Percentiles rank a stretch among this genome's conserved stretches.
Evolutionary conservation across 2,797 vertebrate genomes (phyloP).

Genomic region (Gephyroberyx darwinii): DNA sequence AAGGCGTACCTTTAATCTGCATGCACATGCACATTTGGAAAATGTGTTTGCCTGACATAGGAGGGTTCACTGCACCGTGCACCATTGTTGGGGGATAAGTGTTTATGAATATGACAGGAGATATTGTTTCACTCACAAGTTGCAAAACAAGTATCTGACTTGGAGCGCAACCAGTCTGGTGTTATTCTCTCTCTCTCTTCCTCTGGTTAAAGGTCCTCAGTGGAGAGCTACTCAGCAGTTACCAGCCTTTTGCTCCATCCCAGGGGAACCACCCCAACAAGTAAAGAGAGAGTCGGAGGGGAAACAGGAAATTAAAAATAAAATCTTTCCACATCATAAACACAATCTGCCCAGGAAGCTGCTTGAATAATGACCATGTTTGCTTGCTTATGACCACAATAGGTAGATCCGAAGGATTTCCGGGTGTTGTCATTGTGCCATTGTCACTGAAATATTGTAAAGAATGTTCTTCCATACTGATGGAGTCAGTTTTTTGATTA

Average conservation of each 20-base stretch:
- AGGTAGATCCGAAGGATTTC: slow-evolving; percentile 42
- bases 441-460: slow-evolving; percentile 39
- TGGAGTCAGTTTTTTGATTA: background rate
- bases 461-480: slow-evolving; percentile 3
- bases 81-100: background rate
- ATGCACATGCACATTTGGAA: background rate
- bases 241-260: slow-evolving; percentile 27
- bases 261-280: slow-evolving; percentile 53
- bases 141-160: slow-evolving; percentile 1
- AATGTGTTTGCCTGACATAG: background rate
- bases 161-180: background rate
- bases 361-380: slow-evolving; percentile 47
- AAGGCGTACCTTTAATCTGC: slow-evolving; percentile 3
- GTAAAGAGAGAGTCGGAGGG: slow-evolving; percentile 50
- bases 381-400: slow-evolving; percentile 49
- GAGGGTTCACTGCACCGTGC: background rate
- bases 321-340: slow-evolving; percentile 46
- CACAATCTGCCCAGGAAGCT: slow-evolving; percentile 44
- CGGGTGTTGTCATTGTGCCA: slow-evolving; percentile 46
- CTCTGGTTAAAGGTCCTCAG: slow-evolving; percentile 12
- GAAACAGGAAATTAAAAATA: slow-evolving; percentile 54
- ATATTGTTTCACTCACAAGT: background rate
- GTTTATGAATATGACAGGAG: slow-evolving; percentile 1
- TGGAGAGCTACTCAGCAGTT: slow-evolving; percentile 11
- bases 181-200: background rate